Percentiles rank a stretch among this genome's conserved stretches.
These are phyloP conservation scores for Drosophila borborema DNA, from an alignment of 2,888 invertebrate species.

Conservation along the genomic window DNA sequence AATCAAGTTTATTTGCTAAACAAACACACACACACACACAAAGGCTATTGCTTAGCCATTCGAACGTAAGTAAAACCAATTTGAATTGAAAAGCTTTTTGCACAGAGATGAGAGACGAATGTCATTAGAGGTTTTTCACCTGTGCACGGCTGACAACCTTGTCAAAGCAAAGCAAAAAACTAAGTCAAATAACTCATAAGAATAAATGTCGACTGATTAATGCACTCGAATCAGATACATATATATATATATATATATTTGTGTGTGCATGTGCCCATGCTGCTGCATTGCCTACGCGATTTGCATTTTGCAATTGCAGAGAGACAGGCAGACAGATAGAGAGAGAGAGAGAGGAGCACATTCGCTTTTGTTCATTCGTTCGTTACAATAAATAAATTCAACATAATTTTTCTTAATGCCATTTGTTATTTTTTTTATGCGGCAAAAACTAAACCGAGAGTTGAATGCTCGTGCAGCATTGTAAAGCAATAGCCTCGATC, in stretches of 20 bases:
- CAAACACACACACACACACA: background rate
- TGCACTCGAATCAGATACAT: conserved; percentile 22
- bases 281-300: conserved; percentile 45
- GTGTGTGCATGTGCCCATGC: background rate
- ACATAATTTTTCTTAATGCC: conserved; percentile 60
- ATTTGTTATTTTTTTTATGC: background rate
- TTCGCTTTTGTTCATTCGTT: conserved; percentile 27
- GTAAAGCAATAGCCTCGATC: conserved; percentile 85
- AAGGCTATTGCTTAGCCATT: conserved; percentile 6
- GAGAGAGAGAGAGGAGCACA: background rate
- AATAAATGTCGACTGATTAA: conserved; percentile 48
- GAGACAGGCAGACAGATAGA: background rate
- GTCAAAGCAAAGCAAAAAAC: conserved; percentile 38
- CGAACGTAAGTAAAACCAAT: conserved; percentile 56
- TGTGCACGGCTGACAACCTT: conserved; percentile 53
- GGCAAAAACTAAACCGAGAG: conserved; percentile 60
- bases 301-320: conserved; percentile 57
- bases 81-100: conserved; percentile 23
- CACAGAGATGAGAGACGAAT: conserved; percentile 50
- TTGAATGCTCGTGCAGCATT: conserved; percentile 84
- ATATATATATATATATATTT: background rate
- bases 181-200: conserved; percentile 66
- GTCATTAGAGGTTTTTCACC: conserved; percentile 71
- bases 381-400: conserved; percentile 70
- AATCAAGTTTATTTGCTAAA: background rate